Base-by-base conservation (phyloP, 2,797 vertebrate species). In the Harpagifer antarcticus region DNA sequence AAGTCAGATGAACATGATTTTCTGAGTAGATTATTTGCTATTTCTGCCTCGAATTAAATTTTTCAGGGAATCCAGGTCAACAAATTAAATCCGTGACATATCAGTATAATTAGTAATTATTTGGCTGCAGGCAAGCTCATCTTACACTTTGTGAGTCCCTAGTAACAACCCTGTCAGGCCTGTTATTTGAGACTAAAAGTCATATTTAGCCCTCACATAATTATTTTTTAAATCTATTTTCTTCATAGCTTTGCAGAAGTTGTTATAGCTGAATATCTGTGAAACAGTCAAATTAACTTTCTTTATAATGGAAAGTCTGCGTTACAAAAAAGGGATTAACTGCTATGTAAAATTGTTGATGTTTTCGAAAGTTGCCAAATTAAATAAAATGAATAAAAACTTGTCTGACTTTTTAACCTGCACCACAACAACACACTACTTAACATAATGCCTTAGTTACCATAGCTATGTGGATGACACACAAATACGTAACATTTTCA, bases 121-220 rank as follows among this genome's bases (percentile, higher is more conserved):
- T 50, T 58, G 56, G 72, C 65, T 42, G 44, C 48, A 76, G 72
- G 86, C 58, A 60, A 78, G 81, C 76, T 82, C 72, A 64, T 37
- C 55, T 49, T 62, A 77, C 70, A 68, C 78, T 71, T 63, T 71
- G 49, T 27, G 73, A 78, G 60, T 60, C 67, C 1, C 62, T 58
- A 76, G 83, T 89, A 67, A 76, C 66, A 81, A 86, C 81, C 72
- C 74, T 88, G 79, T 78, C 82, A 78, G 73, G 68, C 60, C 68
- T 72, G 74, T 68, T 84, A 82, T 89, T 84, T 78, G 40, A 77
- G 68, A 70, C 12, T 72, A 52, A 89, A 86, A 72, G 50, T 50
- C 74, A 77, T 49, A 84, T 86, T 89, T 80, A 82, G 68, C 58
- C 62, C 31, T 72, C 31, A 64, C 50, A 13, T 79, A 73, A 84